phyloP scores from a whole-genome alignment of 1,140 invertebrate species.

The Drosophila pachea region DNA sequence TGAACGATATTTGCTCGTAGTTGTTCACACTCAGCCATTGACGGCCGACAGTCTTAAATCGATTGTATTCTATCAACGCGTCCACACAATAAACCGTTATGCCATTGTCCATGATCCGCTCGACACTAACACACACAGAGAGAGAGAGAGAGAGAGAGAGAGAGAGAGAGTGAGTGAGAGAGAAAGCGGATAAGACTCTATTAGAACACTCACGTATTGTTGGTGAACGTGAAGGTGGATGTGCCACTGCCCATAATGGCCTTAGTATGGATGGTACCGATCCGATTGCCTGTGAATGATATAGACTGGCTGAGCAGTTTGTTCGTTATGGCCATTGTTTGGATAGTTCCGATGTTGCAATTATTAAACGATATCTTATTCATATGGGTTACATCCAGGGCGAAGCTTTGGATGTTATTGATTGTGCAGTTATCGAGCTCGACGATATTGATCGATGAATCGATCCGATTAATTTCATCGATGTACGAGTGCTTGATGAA shows the following conservation, averaged over 20 bases:
- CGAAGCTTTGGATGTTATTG: constrained; percentile 37
- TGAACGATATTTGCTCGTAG: constrained; percentile 48
- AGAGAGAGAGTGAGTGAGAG: no score
- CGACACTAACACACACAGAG: no score
- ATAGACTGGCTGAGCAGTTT: constrained; percentile 63
- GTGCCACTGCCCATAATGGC: constrained; percentile 75
- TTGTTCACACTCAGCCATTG: constrained; percentile 62
- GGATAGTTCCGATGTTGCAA: constrained; percentile 59
- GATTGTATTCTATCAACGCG: constrained; percentile 48
- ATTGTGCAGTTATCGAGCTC: constrained; percentile 56
- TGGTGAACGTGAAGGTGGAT: constrained; percentile 43
- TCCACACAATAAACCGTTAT: constrained; percentile 47
- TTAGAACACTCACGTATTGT: constrained; percentile 62
- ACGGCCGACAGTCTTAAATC: constrained; percentile 39
- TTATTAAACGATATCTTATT: constrained; percentile 55
- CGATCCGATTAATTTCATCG: constrained; percentile 51
- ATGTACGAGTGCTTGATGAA: constrained; percentile 52
- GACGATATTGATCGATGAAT: constrained; percentile 63
- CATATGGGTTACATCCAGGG: constrained; percentile 72
- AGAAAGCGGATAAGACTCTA: neutral
- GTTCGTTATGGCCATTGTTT: constrained; percentile 59
- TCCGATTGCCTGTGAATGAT: constrained; percentile 57
- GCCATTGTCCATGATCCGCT: constrained; percentile 56
- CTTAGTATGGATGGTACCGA: constrained; percentile 68
- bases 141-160: no score